These are phyloP conservation scores for Odontomyia ornata DNA, from an alignment of 2,888 invertebrate genomes.

Conservation along the genomic window DNA sequence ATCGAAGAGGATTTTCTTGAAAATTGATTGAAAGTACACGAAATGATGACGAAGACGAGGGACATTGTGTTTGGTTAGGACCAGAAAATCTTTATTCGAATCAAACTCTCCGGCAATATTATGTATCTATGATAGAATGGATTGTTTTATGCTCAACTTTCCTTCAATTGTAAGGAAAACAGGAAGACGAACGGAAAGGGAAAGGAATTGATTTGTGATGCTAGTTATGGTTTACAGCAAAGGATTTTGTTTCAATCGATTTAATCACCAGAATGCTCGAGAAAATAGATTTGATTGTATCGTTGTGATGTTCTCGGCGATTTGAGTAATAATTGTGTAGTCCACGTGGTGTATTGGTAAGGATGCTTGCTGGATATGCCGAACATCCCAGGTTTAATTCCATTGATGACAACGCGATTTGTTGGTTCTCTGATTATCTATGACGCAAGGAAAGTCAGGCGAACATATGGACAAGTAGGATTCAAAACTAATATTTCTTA, in stretches of 20 bases:
- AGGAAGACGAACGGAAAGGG: neutral
- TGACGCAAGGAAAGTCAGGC: no score
- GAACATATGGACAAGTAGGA: no score
- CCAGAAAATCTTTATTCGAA: slow-evolving; percentile 35
- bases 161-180: no score
- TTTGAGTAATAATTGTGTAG: no score
- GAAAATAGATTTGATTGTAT: neutral
- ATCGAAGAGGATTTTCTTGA: slow-evolving; percentile 38
- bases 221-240: neutral
- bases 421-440: no score
- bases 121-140: neutral
- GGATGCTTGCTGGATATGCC: no score
- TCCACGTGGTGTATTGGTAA: no score
- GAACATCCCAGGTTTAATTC: no score
- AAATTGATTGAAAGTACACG: slow-evolving; percentile 42
- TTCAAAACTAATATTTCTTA: no score
- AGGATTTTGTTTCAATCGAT: slow-evolving; percentile 31
- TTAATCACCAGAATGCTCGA: neutral
- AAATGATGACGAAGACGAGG: slow-evolving; percentile 32
- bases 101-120: neutral
- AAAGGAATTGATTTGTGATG: neutral
- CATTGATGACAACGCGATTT: no score
- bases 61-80: slow-evolving; percentile 39
- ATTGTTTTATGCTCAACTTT: no score
- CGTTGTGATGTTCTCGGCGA: no score